Conservation (phyloP, 2,113 vertebrate genomes). For the Aldabrachelys gigantea region DNA sequence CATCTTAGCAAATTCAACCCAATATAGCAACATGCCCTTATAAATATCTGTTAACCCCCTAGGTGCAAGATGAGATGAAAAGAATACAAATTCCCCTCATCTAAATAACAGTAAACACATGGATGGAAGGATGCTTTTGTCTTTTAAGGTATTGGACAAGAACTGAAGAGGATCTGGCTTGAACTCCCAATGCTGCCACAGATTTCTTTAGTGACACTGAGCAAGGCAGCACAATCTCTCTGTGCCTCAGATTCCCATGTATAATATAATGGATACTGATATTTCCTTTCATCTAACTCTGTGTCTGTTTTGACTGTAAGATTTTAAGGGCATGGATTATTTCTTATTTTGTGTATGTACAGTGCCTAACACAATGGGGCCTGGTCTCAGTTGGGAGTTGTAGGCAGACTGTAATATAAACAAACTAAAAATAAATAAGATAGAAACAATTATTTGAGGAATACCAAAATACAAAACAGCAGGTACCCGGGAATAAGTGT, state of each 20-base stretch:
- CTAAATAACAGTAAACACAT: background rate
- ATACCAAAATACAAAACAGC: background rate
- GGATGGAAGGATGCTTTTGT: background rate
- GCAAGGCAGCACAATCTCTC: background rate
- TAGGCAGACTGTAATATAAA: background rate
- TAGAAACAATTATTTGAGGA: background rate
- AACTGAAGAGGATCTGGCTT: background rate
- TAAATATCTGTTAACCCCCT: background rate
- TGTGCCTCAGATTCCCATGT: background rate
- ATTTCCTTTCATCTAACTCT: background rate
- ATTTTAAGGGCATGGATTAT: background rate
- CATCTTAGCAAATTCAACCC: background rate
- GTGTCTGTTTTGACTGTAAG: background rate
- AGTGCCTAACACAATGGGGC: background rate
- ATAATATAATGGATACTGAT: background rate
- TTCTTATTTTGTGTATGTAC: background rate
- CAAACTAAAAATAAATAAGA: background rate
- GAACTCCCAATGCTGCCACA: accelerated
- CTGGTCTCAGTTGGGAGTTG: background rate
- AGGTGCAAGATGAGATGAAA: background rate
- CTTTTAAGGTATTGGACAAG: background rate
- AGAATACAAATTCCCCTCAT: background rate
- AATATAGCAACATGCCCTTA: background rate
- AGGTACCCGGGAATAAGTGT: background rate
- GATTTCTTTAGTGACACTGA: background rate